A percentile compares a stretch with the other conserved stretches of the same genome.
Evolutionary conservation across 2,113 vertebrate genomes (phyloP).

Genomic region (Syngnathoides biaculeatus): DNA sequence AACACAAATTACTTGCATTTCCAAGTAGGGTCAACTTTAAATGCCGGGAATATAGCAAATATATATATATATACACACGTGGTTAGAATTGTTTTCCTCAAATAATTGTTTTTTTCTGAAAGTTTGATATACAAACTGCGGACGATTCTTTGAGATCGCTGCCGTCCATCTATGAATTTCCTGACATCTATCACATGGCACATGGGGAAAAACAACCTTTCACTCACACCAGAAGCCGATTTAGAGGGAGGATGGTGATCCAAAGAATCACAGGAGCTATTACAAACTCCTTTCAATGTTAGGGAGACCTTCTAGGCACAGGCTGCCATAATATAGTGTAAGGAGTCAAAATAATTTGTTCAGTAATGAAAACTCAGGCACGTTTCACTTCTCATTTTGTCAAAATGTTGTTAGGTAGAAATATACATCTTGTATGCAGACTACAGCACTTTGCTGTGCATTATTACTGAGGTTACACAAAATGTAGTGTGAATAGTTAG

Average conservation of each 20-base stretch:
- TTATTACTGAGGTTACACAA: not conserved
- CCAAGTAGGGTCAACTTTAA: conserved; percentile 9
- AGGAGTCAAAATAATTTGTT: not conserved
- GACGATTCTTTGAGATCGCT: too few species aligned
- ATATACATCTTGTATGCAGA: not conserved
- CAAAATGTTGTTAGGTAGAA: not conserved
- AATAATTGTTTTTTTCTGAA: too few species aligned
- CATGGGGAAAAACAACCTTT: not conserved
- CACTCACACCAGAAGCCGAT: not conserved
- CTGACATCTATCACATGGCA: not conserved
- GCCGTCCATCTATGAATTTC: not conserved
- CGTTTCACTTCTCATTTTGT: not conserved
- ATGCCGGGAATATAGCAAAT: not conserved
- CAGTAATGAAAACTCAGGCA: not conserved
- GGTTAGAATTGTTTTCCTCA: not conserved
- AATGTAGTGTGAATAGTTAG: not conserved
- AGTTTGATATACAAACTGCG: too few species aligned
- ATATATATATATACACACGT: not conserved
- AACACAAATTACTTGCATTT: conserved; percentile 13
- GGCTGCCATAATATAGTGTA: not conserved
- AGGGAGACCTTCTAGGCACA: too few species aligned
- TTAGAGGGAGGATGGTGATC: not conserved
- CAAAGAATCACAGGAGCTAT: too few species aligned
- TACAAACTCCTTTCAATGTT: too few species aligned
- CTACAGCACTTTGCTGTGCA: not conserved